These are phyloP conservation scores for Erpetoichthys calabaricus DNA, from an alignment of 2,797 vertebrate genomes.

Conservation along the genomic window DNA sequence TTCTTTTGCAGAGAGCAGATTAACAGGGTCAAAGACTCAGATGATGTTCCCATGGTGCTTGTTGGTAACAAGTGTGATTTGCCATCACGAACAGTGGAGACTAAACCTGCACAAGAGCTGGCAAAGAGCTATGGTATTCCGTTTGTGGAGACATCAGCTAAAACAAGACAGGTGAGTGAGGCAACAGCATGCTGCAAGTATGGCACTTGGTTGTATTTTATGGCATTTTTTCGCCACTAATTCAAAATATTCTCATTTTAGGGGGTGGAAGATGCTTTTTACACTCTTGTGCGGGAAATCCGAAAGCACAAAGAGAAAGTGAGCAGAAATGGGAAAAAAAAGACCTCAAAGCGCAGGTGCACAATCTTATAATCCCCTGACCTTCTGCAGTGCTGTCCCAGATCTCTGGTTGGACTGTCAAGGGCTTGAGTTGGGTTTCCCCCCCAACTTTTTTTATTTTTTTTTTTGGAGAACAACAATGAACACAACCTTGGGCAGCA, in stretches of 20 bases:
- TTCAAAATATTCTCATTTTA: slow-evolving; percentile 28
- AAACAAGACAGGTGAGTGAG: slow-evolving; percentile 51
- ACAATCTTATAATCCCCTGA: slow-evolving; percentile 32
- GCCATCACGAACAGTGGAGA: slow-evolving; percentile 44
- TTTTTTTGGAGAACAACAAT: no score
- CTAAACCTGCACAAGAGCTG: slow-evolving; percentile 48
- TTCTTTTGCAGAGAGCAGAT: slow-evolving; percentile 65
- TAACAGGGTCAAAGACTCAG: slow-evolving; percentile 63
- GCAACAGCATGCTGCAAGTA: neutral
- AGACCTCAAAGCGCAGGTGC: slow-evolving; percentile 34
- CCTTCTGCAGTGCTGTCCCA: no score
- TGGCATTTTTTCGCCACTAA: no score
- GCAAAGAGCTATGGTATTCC: slow-evolving; percentile 53
- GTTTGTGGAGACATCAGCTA: slow-evolving; percentile 59
- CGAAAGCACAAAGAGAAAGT: slow-evolving; percentile 73
- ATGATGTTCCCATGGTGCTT: slow-evolving; percentile 61
- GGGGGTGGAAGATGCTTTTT: slow-evolving; percentile 77
- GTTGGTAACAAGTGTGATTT: slow-evolving; percentile 63
- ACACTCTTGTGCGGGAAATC: slow-evolving; percentile 71
- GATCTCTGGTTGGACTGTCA: no score
- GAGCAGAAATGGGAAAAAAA: slow-evolving; percentile 75
- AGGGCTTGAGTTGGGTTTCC: no score
- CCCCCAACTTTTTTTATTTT: no score
- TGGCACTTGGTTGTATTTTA: no score
- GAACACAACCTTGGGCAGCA: no score